A percentile compares a stretch with the other conserved stretches of the same genome.
phyloP scores from a whole-genome alignment of 2,888 invertebrate genomes.

The Temnothorax unifasciatus region DNA sequence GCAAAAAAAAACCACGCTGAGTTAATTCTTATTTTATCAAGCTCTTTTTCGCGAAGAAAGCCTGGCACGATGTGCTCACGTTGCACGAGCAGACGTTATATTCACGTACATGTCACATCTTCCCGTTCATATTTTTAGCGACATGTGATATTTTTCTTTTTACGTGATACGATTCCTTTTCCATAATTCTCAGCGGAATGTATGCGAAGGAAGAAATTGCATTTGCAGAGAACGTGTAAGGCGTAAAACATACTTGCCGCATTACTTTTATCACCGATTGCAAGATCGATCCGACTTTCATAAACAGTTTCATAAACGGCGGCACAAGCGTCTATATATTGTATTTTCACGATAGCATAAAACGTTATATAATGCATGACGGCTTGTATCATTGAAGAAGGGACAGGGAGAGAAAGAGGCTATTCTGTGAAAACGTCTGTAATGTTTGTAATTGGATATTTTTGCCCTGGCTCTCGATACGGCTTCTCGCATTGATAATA shows the following conservation, averaged over 20 bases:
- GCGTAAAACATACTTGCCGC: neutral
- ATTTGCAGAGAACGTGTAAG: neutral
- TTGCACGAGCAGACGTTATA: neutral
- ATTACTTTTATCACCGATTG: neutral
- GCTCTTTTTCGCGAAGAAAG: neutral
- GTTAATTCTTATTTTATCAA: conserved; percentile 1
- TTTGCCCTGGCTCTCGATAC: neutral
- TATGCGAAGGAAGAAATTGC: neutral
- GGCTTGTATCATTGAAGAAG: neutral
- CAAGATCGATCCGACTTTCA: conserved; percentile 6
- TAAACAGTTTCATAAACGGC: conserved; percentile 7
- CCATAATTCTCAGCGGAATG: neutral
- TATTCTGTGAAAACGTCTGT: neutral
- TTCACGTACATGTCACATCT: conserved; percentile 1
- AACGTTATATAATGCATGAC: neutral
- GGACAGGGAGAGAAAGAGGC: neutral
- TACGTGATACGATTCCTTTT: neutral
- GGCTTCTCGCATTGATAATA: conserved; percentile 8
- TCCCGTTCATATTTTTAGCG: conserved; percentile 1
- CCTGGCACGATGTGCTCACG: neutral
- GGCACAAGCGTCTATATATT: neutral
- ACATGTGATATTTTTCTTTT: neutral
- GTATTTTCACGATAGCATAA: neutral
- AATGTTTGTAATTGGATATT: conserved; percentile 2
- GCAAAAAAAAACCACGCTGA: no score